Evolutionary conservation across 2,888 invertebrate genomes (phyloP).

Genomic region (Campaea margaritaria): DNA sequence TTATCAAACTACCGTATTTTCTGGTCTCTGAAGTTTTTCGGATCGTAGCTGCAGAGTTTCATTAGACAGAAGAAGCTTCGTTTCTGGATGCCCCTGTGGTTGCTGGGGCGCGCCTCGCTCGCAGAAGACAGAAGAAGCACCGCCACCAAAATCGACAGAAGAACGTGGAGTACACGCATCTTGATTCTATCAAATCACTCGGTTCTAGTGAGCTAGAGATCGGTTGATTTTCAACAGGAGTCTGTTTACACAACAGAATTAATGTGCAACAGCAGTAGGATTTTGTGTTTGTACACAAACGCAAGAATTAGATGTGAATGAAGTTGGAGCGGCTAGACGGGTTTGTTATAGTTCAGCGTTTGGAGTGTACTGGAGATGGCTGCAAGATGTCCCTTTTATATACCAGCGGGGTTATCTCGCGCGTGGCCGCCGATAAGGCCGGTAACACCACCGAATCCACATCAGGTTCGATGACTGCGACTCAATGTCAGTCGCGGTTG

Average conservation of each 20-base stretch:
- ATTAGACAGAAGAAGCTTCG: slow-evolving; percentile 61
- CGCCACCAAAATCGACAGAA: slow-evolving; percentile 52
- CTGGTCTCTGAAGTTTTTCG: slow-evolving; percentile 50
- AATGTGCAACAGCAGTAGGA: neutral
- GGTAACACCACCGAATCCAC: slow-evolving; percentile 58
- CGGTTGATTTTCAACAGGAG: neutral
- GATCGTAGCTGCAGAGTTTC: slow-evolving; percentile 68
- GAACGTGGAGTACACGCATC: slow-evolving; percentile 69
- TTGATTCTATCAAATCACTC: slow-evolving; percentile 37
- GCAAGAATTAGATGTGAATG: slow-evolving; percentile 13
- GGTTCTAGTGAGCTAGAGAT: neutral
- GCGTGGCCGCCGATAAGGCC: slow-evolving; percentile 75
- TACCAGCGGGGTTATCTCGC: slow-evolving; percentile 72
- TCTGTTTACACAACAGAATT: too few species aligned
- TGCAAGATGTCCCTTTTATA: slow-evolving; percentile 67
- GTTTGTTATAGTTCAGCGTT: slow-evolving; percentile 59
- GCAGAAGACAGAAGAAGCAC: slow-evolving; percentile 55
- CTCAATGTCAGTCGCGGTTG: slow-evolving; percentile 72
- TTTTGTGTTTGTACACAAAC: slow-evolving; percentile 27
- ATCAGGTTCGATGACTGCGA: slow-evolving; percentile 78
- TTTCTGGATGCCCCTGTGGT: slow-evolving; percentile 49
- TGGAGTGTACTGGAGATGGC: slow-evolving; percentile 66
- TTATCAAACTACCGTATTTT: slow-evolving; percentile 38
- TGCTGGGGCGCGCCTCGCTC: slow-evolving; percentile 48
- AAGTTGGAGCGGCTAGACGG: slow-evolving; percentile 27